Evolutionary conservation across 1,140 invertebrate species (phyloP).

Genomic region (Pseudomyrmex cubaensis): DNA sequence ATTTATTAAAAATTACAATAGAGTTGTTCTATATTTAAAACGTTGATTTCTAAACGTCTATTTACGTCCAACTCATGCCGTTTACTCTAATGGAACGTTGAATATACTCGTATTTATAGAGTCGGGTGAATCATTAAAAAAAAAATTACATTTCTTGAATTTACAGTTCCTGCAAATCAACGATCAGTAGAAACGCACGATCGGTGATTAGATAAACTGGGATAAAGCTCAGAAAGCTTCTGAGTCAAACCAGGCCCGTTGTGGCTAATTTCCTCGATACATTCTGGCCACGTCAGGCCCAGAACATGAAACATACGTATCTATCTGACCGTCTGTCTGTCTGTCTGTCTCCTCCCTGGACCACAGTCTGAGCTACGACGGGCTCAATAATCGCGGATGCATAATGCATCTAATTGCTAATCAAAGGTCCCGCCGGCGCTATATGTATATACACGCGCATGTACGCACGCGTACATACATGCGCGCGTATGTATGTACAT

Average conservation of each 20-base stretch:
- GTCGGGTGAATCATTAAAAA: background rate
- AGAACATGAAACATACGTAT: conserved; percentile 18
- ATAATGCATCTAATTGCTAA: conserved; percentile 75
- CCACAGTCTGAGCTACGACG: conserved; percentile 62
- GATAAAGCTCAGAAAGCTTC: background rate
- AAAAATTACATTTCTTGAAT: background rate
- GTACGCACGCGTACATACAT: background rate
- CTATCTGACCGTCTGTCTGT: conserved; percentile 5
- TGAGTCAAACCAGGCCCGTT: background rate
- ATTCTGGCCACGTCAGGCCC: conserved; percentile 7
- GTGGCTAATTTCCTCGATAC: conserved; percentile 19
- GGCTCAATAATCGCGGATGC: conserved; percentile 71
- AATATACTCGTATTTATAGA: no score
- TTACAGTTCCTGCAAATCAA: no score
- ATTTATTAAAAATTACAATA: conserved; percentile 10
- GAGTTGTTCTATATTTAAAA: background rate
- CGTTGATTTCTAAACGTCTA: no score
- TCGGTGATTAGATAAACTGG: no score
- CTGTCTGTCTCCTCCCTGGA: background rate
- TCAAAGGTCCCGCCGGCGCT: conserved; percentile 69
- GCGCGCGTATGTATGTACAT: background rate
- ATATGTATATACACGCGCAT: background rate
- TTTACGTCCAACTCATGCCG: no score
- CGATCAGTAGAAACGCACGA: no score
- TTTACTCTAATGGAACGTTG: background rate